Percentiles rank a stretch among this genome's conserved stretches.
These are phyloP conservation scores for Pandemis corylana DNA, from an alignment of 2,888 invertebrate species.

Conservation along the genomic window DNA sequence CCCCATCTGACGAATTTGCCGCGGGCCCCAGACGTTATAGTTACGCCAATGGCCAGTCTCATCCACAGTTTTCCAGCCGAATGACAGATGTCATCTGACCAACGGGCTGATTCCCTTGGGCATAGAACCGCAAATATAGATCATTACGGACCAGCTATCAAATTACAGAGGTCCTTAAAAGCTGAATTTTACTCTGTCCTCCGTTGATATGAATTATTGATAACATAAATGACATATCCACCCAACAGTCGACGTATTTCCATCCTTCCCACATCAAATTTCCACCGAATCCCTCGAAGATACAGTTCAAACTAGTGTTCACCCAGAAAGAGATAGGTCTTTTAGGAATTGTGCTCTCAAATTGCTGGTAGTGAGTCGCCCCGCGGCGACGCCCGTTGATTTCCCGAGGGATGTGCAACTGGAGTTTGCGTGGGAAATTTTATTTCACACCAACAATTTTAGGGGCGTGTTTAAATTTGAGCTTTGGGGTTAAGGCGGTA, in stretches of 20 bases:
- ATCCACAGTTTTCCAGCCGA: not conserved
- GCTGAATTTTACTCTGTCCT: conserved; percentile 1
- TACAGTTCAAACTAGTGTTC: not conserved
- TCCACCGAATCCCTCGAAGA: not conserved
- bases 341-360: not conserved
- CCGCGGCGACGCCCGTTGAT: conserved; percentile 24
- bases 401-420: conserved; percentile 26
- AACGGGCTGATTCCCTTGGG: not conserved
- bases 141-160: conserved; percentile 5
- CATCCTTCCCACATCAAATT: not conserved
- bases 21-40: no score
- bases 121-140: not conserved
- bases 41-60: no score
- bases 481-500: not conserved
- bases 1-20: no score
- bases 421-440: conserved; percentile 29
- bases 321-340: not conserved
- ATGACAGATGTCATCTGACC: no score
- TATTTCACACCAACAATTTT: conserved; percentile 13
- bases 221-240: not conserved
- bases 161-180: conserved; percentile 15
- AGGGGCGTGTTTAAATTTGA: not conserved
- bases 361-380: not conserved
- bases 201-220: conserved; percentile 25
- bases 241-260: no score